These are phyloP conservation scores for Lycocerus yunnanus DNA, from an alignment of 2,888 invertebrate genomes.

Conservation along the genomic window DNA sequence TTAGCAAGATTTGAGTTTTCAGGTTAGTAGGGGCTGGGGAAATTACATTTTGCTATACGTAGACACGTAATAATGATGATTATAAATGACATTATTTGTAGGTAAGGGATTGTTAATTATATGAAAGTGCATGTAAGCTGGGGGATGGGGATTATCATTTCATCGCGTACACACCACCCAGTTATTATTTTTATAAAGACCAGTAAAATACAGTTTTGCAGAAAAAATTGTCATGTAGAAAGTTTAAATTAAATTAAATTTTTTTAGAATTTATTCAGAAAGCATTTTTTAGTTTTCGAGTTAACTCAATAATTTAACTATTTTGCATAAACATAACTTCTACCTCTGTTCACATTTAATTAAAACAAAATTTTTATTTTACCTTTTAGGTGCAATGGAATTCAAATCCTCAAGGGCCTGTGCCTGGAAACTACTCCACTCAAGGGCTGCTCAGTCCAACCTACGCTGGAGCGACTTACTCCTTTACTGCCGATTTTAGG, in stretches of 20 bases:
- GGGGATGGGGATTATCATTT: background rate
- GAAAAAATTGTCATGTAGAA: no score
- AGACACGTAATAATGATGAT: background rate
- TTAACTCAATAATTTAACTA: no score
- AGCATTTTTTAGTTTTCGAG: no score
- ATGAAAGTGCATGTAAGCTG: background rate
- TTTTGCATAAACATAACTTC: no score
- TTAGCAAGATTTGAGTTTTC: background rate
- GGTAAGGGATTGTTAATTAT: background rate
- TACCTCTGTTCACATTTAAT: no score
- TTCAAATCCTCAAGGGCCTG: constrained; percentile 62
- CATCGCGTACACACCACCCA: background rate
- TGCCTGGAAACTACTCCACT: constrained; percentile 61
- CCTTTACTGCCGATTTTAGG: constrained; percentile 82
- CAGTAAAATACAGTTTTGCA: no score
- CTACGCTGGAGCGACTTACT: constrained; percentile 76
- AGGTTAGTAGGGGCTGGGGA: background rate
- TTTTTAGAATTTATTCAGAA: no score
- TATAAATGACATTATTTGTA: background rate
- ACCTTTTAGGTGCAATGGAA: constrained; percentile 83
- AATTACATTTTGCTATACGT: background rate
- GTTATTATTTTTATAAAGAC: background rate
- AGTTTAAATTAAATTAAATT: no score
- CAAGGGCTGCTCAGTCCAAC: constrained; percentile 68
- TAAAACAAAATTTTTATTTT: no score